Conservation (phyloP, 2,797 vertebrate species). For the Cryptoprocta ferox region DNA sequence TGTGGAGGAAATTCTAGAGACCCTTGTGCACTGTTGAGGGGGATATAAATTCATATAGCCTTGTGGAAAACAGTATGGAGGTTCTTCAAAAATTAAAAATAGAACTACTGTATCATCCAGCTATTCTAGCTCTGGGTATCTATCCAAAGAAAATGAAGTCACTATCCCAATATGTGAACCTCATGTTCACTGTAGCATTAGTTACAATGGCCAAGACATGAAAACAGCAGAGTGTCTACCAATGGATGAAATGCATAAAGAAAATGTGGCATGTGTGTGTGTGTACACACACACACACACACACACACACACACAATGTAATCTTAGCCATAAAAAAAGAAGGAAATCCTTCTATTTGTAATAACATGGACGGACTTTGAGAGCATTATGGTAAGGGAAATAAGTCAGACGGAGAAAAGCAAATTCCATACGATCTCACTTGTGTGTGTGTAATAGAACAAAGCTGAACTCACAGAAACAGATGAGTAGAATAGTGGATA, state of each 20-base stretch:
- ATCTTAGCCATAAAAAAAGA: too few species aligned
- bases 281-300: too few species aligned
- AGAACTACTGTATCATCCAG: not conserved
- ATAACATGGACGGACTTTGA: not conserved
- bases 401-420: not conserved
- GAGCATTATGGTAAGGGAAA: not conserved
- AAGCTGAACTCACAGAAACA: not conserved
- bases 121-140: not conserved
- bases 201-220: not conserved
- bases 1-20: not conserved
- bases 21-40: too few species aligned
- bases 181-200: not conserved
- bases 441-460: not conserved
- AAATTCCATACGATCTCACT: not conserved
- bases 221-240: not conserved
- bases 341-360: not conserved
- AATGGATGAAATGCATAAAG: not conserved
- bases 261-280: not conserved
- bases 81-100: not conserved
- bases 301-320: not conserved
- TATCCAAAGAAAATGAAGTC: not conserved
- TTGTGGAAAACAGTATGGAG: rapidly evolving
- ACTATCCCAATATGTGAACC: rapidly evolving
- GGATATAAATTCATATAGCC: not conserved
- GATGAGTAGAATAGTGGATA: not conserved